phyloP scores from a whole-genome alignment of 2,113 vertebrate genomes.

The Pluvialis apricaria region DNA sequence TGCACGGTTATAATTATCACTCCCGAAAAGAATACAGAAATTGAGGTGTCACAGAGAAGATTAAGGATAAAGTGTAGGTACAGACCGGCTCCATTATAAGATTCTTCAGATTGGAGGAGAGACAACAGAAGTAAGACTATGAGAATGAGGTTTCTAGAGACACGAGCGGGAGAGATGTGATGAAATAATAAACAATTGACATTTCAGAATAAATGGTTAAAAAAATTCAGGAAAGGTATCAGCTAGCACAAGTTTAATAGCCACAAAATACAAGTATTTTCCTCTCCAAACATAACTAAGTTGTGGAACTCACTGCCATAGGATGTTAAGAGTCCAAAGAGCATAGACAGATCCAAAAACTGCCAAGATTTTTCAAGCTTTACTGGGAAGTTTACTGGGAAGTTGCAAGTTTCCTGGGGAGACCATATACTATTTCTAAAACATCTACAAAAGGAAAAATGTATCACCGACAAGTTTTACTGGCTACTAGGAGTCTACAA shows the following conservation, averaged over 20 bases:
- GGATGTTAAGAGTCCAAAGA: not conserved
- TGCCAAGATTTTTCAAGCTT: not conserved
- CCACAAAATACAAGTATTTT: not conserved
- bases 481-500: not conserved
- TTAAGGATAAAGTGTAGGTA: not conserved
- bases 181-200: not conserved
- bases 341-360: not conserved
- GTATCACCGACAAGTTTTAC: not conserved
- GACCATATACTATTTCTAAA: not conserved
- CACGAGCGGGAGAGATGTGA: not conserved
- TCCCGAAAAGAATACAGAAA: not conserved
- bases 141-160: not conserved
- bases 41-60: not conserved
- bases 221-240: not conserved
- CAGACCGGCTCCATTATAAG: not conserved
- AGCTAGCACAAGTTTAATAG: not conserved
- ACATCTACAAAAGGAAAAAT: not conserved
- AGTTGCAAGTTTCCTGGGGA: not conserved
- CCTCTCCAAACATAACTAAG: not conserved
- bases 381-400: too few species aligned
- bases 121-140: not conserved
- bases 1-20: not conserved
- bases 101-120: not conserved
- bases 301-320: not conserved
- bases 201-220: not conserved